Evolutionary conservation across 2,113 vertebrate species (phyloP), one percentile per base, ranked within the genome.

Genomic region (Apodemus speciosus): DNA sequence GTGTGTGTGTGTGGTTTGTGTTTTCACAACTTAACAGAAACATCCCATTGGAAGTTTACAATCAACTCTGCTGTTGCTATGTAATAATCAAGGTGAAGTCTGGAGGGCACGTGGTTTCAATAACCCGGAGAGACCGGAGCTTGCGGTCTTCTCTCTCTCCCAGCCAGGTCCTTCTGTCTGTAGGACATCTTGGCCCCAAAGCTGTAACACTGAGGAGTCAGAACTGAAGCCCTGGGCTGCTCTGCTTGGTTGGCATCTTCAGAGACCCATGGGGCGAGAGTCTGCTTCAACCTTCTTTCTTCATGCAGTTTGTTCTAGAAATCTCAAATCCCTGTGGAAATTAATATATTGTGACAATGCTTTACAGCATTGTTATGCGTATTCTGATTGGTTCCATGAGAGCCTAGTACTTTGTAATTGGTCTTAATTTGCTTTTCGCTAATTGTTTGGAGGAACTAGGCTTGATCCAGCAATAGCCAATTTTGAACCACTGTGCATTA

Each of bases 61-160:
- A 93, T 88, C 81, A 95, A 79, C 62, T 73, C 3, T 53, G 68
- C 86, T 71, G 76, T 79, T 91, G 79, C 71, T 56, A 23, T 89
- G 4, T 60, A 72, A 43, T 68, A 71, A 84, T 85, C 71, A 49
- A 38, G 43, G 72, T 40, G 79, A 77, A 51, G 79, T 85, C 62
- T 89, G 94, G 32, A 89, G 87, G 88, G 80, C 84, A 88, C 92
- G 88, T 96, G 97, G 95, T 92, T 93, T 92, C 89, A 80, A 83
- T 95, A 91, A 94, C 25, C n/a, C 6, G 64, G 85, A 35, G 71
- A 79, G 89, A 56, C 77, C 90, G 68, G 88, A 90, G 49, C 91
- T 91, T 23, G 25, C 73, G 88, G 71, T 69, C 66, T 71, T 76
- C 88, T 21, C 13, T 71, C 35, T 81, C 40, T 13, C 16, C 62